Evolutionary conservation across 2,888 invertebrate genomes (phyloP).

Genomic region (Pedicia rivosa): DNA sequence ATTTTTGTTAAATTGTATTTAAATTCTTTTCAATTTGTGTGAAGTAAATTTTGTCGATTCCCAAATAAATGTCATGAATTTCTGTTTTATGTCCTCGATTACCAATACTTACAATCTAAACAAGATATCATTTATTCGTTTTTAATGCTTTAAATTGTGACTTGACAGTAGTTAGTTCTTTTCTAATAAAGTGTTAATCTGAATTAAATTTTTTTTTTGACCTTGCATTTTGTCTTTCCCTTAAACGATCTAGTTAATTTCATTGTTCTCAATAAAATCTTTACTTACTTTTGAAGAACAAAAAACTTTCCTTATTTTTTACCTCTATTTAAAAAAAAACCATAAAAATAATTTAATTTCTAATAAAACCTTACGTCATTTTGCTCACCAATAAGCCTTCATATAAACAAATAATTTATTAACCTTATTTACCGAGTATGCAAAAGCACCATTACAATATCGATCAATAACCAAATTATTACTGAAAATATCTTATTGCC

Average conservation of each 20-base stretch:
- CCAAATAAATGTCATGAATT: slow-evolving; percentile 45
- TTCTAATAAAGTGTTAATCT: slow-evolving; percentile 36
- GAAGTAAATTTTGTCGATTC: slow-evolving; percentile 47
- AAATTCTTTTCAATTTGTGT: slow-evolving; percentile 53
- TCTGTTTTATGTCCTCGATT: slow-evolving; percentile 50
- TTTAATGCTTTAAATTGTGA: no score
- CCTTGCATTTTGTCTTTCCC: no score
- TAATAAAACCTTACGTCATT: not conserved
- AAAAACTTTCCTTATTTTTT: slow-evolving; percentile 50
- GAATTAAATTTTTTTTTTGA: no score
- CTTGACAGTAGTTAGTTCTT: no score
- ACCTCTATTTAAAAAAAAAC: slow-evolving; percentile 37
- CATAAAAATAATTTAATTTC: slow-evolving; percentile 30
- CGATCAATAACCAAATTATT: no score
- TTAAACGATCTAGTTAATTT: slow-evolving; percentile 55
- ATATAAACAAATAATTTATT: slow-evolving; percentile 28
- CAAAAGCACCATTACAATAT: no score
- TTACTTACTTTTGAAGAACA: slow-evolving; percentile 58
- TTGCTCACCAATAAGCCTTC: slow-evolving; percentile 10
- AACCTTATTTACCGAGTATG: no score
- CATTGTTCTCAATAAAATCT: slow-evolving; percentile 51
- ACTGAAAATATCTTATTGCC: no score
- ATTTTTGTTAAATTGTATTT: slow-evolving; percentile 60
- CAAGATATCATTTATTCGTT: not conserved
- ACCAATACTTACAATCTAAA: slow-evolving; percentile 42